phyloP scores from a whole-genome alignment of 2,888 invertebrate species.

The Crioceris asparagi region DNA sequence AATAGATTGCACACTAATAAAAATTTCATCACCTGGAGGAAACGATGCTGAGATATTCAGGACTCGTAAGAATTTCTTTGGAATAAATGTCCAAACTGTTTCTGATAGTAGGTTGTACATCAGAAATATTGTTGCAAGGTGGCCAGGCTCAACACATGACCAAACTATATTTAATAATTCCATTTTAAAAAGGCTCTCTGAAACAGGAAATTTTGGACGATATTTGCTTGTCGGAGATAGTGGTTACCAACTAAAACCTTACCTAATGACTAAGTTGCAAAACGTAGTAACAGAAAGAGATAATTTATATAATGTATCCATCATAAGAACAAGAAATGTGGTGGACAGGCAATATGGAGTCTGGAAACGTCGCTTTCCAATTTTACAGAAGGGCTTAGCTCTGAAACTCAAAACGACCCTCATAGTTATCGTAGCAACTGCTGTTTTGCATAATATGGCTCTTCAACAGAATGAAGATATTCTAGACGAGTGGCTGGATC shows the following conservation, averaged over 20 bases:
- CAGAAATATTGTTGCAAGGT: not conserved
- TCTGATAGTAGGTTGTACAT: not conserved
- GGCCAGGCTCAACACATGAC: constrained; percentile 2
- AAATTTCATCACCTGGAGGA: not conserved
- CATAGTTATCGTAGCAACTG: constrained; percentile 1
- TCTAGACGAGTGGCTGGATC: not conserved
- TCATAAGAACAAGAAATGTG: not conserved
- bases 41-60: not conserved
- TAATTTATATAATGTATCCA: not conserved
- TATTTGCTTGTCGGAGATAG: not conserved
- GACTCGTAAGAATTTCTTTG: not conserved
- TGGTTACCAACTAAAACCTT: not conserved
- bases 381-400: not conserved
- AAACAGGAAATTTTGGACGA: not conserved
- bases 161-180: not conserved
- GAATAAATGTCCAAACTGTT: constrained; percentile 1
- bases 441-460: constrained; percentile 2
- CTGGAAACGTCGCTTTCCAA: not conserved
- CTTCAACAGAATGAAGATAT: not conserved
- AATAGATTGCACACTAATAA: not conserved
- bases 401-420: not conserved
- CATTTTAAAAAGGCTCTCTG: not conserved
- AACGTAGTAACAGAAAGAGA: not conserved
- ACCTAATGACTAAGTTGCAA: not conserved
- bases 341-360: constrained; percentile 1